Percentiles rank a stretch among this genome's conserved stretches.
Conservation (phyloP, 2,797 vertebrate genomes). For the Cetoscarus ocellatus region DNA sequence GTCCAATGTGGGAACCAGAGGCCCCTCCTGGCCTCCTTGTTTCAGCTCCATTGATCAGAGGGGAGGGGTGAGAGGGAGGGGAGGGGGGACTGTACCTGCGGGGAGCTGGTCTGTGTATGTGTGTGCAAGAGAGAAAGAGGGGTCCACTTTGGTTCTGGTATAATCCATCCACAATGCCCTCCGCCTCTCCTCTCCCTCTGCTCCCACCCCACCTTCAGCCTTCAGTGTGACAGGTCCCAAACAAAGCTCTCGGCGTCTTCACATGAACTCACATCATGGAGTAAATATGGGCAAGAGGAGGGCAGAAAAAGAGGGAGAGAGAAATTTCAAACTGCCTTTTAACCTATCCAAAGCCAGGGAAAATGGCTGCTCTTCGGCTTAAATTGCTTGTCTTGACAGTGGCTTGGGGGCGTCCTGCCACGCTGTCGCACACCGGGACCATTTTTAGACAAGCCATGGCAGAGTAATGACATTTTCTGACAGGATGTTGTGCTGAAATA, state of each 20-base stretch:
- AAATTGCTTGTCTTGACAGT: constrained; percentile 61
- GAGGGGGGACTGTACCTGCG: constrained; percentile 84
- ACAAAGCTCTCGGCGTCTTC: constrained; percentile 82
- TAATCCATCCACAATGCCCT: constrained; percentile 86
- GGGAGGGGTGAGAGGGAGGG: constrained; percentile 69
- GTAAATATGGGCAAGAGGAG: constrained; percentile 43
- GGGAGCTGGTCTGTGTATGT: constrained; percentile 52
- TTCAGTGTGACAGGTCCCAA: constrained; percentile 85
- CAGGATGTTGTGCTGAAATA: constrained; percentile 17
- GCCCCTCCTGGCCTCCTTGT: constrained; percentile 85
- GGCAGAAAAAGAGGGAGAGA: constrained; percentile 1
- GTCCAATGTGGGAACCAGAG: constrained; percentile 90
- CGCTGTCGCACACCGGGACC: background rate
- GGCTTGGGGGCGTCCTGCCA: constrained; percentile 23
- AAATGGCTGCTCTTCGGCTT: constrained; percentile 40
- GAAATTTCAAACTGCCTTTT: constrained; percentile 47
- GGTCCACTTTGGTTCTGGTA: constrained; percentile 83
- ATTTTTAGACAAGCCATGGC: background rate
- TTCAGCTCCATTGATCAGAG: constrained; percentile 91
- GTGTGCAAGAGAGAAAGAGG: constrained; percentile 27
- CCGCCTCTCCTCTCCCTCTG: constrained; percentile 30
- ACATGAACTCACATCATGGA: constrained; percentile 37
- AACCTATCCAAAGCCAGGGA: constrained; percentile 11
- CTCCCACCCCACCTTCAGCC: constrained; percentile 70
- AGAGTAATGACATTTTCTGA: constrained; percentile 29